Conservation (phyloP, 1,140 invertebrate species). For the Hylaeus volcanicus region DNA sequence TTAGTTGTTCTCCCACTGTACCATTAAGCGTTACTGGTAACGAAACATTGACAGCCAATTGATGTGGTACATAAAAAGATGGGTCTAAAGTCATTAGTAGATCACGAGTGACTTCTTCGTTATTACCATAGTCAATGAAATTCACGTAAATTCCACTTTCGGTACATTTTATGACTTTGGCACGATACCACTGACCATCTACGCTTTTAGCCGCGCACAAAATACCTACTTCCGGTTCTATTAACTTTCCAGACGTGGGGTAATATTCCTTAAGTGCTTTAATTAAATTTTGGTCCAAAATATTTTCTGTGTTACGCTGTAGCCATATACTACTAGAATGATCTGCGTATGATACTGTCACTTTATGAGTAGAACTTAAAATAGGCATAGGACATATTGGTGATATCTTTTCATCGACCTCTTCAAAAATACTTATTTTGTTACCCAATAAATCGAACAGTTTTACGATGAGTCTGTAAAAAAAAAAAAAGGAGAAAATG, state of each 20-base stretch:
- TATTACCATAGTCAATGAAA: constrained; percentile 83
- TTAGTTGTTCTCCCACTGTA: constrained; percentile 68
- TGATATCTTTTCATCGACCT: constrained; percentile 78
- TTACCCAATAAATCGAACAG: constrained; percentile 82
- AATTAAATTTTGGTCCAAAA: constrained; percentile 78
- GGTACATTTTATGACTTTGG: constrained; percentile 53
- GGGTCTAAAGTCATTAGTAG: constrained; percentile 76
- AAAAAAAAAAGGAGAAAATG: constrained; percentile 34
- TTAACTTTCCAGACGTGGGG: constrained; percentile 72
- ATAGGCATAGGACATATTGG: constrained; percentile 82
- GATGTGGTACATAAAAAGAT: constrained; percentile 81
- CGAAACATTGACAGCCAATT: constrained; percentile 80
- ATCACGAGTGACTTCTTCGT: constrained; percentile 69
- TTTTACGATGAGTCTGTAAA: constrained; percentile 82
- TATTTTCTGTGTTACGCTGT: constrained; percentile 79
- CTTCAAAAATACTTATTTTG: constrained; percentile 81
- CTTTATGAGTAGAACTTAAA: constrained; percentile 79
- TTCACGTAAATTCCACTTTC: constrained; percentile 61
- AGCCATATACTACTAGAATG: constrained; percentile 83
- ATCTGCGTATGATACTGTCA: constrained; percentile 79
- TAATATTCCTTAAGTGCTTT: constrained; percentile 83
- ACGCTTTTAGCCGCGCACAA: constrained; percentile 83
- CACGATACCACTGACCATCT: constrained; percentile 83
- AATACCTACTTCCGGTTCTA: constrained; percentile 73
- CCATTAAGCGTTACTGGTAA: constrained; percentile 70